Evolutionary conservation across 2,888 invertebrate species (phyloP).

Genomic region (Dasypolia templi): DNA sequence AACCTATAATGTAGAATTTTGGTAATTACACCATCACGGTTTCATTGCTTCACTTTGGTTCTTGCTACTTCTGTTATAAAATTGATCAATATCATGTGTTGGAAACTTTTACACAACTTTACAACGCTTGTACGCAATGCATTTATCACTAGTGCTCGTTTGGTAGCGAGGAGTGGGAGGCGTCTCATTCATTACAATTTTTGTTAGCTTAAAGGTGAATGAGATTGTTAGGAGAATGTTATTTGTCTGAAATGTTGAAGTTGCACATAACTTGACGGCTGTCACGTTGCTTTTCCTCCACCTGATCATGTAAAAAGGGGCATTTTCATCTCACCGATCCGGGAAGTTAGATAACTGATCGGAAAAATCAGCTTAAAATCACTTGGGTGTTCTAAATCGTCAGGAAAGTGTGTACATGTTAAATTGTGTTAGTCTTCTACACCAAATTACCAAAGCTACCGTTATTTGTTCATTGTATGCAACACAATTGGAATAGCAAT

Average conservation of each 20-base stretch:
- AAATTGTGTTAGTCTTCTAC: not conserved
- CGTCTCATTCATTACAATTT: not conserved
- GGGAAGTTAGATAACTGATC: constrained; percentile 5
- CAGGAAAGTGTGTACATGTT: not conserved
- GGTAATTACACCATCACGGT: not conserved
- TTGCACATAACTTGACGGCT: constrained; percentile 40
- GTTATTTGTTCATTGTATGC: not conserved
- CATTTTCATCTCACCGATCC: not conserved
- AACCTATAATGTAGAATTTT: not conserved
- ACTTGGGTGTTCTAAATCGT: not conserved
- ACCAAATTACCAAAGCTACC: not conserved
- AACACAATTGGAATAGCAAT: not conserved
- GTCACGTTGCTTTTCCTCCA: constrained; percentile 32
- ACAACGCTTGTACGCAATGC: not conserved
- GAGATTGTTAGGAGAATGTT: constrained; percentile 13
- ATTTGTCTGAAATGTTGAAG: not conserved
- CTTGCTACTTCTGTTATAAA: not conserved
- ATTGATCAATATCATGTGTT: not conserved
- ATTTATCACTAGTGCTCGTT: constrained; percentile 13
- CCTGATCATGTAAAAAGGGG: not conserved
- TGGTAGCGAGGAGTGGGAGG: not conserved
- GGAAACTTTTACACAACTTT: not conserved
- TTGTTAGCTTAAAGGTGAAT: constrained; percentile 9
- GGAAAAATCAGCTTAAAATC: not conserved
- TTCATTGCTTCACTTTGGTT: not conserved